phyloP scores from a whole-genome alignment of 2,888 invertebrate genomes.

The Lysandra coridon region DNA sequence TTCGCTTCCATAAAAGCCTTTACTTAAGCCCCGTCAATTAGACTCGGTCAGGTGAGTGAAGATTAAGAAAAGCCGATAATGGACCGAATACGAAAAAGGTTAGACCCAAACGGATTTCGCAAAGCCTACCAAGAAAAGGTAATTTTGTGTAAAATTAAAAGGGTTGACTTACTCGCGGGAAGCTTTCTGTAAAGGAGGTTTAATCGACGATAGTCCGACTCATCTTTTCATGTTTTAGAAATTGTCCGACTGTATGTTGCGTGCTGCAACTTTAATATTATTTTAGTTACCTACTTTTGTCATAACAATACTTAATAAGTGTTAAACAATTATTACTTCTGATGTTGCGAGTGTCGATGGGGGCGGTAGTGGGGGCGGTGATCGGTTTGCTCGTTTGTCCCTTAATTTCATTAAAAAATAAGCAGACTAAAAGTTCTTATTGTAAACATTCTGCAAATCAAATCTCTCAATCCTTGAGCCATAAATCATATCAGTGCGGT shows the following conservation, averaged over 20 bases:
- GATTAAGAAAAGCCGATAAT: conserved; percentile 65
- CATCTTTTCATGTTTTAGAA: neutral
- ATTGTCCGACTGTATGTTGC: too few relatives aligned
- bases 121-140: conserved; percentile 36
- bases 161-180: conserved; percentile 4
- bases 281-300: too few relatives aligned
- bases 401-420: too few relatives aligned
- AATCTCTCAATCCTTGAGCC: neutral
- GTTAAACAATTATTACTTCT: too few relatives aligned
- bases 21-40: conserved; percentile 29
- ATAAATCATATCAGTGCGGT: neutral
- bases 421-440: neutral
- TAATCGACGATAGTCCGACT: neutral
- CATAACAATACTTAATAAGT: too few relatives aligned
- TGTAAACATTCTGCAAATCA: neutral
- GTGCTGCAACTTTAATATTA: too few relatives aligned
- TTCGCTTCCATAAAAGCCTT: conserved; percentile 32
- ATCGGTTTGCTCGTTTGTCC: too few relatives aligned
- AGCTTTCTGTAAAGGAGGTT: neutral
- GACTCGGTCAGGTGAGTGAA: conserved; percentile 37
- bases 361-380: too few relatives aligned
- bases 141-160: conserved; percentile 28
- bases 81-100: conserved; percentile 54
- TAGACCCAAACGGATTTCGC: conserved; percentile 45
- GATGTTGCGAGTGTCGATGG: too few relatives aligned